A percentile compares a stretch with the other conserved stretches of the same genome.
phyloP scores from a whole-genome alignment of 2,797 vertebrate genomes.

The Lagocephalus sceleratus region DNA sequence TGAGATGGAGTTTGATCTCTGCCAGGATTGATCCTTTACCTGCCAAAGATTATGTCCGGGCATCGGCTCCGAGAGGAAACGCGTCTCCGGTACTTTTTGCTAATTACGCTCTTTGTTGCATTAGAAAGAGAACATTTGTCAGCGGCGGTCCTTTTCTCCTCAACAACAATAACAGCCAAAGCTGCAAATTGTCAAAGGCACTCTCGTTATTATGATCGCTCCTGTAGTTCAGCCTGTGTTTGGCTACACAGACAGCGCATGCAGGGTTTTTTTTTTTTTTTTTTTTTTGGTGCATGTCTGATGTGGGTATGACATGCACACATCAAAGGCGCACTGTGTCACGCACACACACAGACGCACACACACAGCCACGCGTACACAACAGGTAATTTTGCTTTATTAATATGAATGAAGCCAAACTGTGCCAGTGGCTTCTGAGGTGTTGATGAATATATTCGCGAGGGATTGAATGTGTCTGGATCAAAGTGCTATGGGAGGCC shows the following conservation, averaged over 20 bases:
- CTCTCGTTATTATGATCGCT: constrained; percentile 13
- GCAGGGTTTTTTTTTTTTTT: constrained; percentile 5
- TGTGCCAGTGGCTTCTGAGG: constrained; percentile 36
- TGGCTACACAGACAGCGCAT: constrained; percentile 2
- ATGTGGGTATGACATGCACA: constrained; percentile 5
- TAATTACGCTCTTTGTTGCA: not conserved
- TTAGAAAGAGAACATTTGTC: not conserved
- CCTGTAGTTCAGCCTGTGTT: constrained; percentile 5
- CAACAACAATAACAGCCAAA: not conserved
- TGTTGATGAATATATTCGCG: constrained; percentile 33
- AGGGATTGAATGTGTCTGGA: constrained; percentile 27
- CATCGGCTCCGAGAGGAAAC: constrained; percentile 22
- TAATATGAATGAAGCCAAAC: constrained; percentile 55
- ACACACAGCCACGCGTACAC: not conserved
- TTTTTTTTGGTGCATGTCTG: not conserved
- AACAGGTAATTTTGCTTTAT: constrained; percentile 37
- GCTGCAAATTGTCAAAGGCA: constrained; percentile 16
- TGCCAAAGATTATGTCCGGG: constrained; percentile 33
- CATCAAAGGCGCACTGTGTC: too few relatives aligned
- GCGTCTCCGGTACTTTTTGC: constrained; percentile 7
- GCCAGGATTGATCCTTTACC: constrained; percentile 22
- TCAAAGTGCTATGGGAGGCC: constrained; percentile 15
- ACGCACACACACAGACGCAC: not conserved
- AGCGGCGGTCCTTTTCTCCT: not conserved
- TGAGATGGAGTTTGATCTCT: constrained; percentile 32